A percentile compares a stretch with the other conserved stretches of the same genome.
phyloP scores from a whole-genome alignment of 2,797 vertebrate genomes.

The Pipistrellus pygmaeus region DNA sequence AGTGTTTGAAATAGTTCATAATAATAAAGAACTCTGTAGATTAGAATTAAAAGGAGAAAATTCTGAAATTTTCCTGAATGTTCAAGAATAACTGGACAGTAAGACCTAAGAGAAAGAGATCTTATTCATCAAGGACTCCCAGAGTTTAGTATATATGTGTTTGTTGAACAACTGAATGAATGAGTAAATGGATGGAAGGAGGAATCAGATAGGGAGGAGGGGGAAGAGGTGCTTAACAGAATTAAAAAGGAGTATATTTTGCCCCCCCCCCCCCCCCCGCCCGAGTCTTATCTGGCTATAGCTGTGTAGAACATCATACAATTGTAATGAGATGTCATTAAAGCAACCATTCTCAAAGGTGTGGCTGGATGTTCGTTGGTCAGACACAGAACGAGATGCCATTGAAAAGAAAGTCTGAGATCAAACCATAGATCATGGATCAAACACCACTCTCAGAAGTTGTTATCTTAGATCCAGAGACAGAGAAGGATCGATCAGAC shows the following conservation, averaged over 20 bases:
- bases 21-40: constrained; percentile 27
- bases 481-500: too few relatives aligned
- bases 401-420: not conserved
- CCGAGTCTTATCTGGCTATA: not conserved
- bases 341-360: constrained; percentile 10
- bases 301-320: not conserved
- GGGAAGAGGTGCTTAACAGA: not conserved
- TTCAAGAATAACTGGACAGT: constrained; percentile 47
- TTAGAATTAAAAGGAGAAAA: constrained; percentile 45
- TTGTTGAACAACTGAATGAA: constrained; percentile 53
- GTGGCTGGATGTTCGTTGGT: not conserved
- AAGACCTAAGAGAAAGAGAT: constrained; percentile 14
- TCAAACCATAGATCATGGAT: too few relatives aligned
- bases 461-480: too few relatives aligned
- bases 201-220: not conserved
- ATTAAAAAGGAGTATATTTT: not conserved
- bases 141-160: not conserved
- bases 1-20: constrained; percentile 51
- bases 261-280: not conserved
- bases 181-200: not conserved
- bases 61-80: constrained; percentile 33
- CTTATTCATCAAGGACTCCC: not conserved
- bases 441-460: too few relatives aligned
- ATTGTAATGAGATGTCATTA: not conserved
- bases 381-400: constrained; percentile 25